Conservation (phyloP, 2,888 invertebrate species). For the Plebejus melissa region DNA sequence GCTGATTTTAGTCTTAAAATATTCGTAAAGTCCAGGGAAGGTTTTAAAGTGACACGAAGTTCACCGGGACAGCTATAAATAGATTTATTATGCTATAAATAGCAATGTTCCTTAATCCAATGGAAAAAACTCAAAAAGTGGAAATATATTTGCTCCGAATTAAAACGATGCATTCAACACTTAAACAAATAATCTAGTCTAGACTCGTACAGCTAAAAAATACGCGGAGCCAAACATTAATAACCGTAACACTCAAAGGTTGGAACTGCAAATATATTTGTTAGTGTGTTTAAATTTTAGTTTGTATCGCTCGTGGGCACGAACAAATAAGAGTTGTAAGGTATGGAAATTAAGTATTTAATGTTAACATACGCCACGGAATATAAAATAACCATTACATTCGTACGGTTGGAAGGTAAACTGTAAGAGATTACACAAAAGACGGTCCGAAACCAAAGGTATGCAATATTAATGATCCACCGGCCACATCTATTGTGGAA, state of each 20-base stretch:
- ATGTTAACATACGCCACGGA: constrained; percentile 33
- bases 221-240: constrained; percentile 31
- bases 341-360: constrained; percentile 38
- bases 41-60: too few species aligned
- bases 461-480: constrained; percentile 67
- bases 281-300: constrained; percentile 16
- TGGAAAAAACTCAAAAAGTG: background rate
- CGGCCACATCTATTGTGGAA: constrained; percentile 71
- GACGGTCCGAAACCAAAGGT: constrained; percentile 60
- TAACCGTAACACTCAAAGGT: constrained; percentile 12
- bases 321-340: constrained; percentile 36
- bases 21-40: too few species aligned
- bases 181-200: background rate
- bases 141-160: background rate
- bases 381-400: constrained; percentile 40
- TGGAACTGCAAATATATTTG: constrained; percentile 21
- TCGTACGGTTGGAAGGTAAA: constrained; percentile 42
- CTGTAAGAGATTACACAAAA: constrained; percentile 55
- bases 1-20: too few species aligned
- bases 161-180: background rate
- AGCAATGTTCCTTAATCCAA: background rate
- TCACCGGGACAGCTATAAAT: too few species aligned
- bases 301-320: constrained; percentile 22
- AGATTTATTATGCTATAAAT: background rate
- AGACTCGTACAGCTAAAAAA: constrained; percentile 21